Percentiles rank a stretch among this genome's conserved stretches.
phyloP scores from a whole-genome alignment of 2,797 vertebrate genomes.

The Urosaurus nigricauda region DNA sequence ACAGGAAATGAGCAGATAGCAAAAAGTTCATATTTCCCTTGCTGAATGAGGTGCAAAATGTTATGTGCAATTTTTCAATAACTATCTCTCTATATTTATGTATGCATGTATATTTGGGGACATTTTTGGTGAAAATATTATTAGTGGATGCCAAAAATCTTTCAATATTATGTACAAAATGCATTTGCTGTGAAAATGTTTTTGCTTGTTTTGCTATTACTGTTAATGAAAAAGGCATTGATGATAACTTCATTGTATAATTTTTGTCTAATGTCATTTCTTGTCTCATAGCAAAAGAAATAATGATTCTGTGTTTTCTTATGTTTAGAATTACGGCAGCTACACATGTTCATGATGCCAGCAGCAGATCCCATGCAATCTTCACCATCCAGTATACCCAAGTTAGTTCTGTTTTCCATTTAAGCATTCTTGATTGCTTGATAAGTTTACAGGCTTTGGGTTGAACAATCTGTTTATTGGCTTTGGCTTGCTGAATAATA shows the following conservation, averaged over 20 bases:
- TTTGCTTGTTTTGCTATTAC: too few relatives aligned
- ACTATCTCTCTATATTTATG: too few relatives aligned
- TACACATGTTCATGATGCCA: slow-evolving; percentile 96
- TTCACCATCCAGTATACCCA: slow-evolving; percentile 97
- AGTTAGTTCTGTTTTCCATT: slow-evolving; percentile 78
- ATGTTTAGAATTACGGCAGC: slow-evolving; percentile 91
- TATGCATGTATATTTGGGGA: too few relatives aligned
- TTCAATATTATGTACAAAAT: too few relatives aligned
- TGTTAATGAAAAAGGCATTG: too few relatives aligned
- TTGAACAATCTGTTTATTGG: neutral
- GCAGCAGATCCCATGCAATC: slow-evolving; percentile 98
- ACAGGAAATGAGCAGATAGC: too few relatives aligned
- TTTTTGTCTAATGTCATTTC: slow-evolving; percentile 37
- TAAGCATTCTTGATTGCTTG: slow-evolving; percentile 4
- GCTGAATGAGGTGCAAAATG: too few relatives aligned
- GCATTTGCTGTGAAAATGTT: too few relatives aligned
- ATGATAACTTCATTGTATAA: slow-evolving; percentile 40
- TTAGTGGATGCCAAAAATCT: too few relatives aligned
- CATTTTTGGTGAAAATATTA: too few relatives aligned
- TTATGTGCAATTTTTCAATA: too few relatives aligned
- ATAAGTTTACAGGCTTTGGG: neutral
- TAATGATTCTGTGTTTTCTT: slow-evolving; percentile 46
- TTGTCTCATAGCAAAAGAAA: slow-evolving; percentile 17
- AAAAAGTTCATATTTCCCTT: too few relatives aligned
- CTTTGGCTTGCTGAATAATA: neutral